A percentile compares a stretch with the other conserved stretches of the same genome.
Evolutionary conservation across 2,888 invertebrate genomes (phyloP).

Genomic region (Galeopsomyia nigrocyanea): DNA sequence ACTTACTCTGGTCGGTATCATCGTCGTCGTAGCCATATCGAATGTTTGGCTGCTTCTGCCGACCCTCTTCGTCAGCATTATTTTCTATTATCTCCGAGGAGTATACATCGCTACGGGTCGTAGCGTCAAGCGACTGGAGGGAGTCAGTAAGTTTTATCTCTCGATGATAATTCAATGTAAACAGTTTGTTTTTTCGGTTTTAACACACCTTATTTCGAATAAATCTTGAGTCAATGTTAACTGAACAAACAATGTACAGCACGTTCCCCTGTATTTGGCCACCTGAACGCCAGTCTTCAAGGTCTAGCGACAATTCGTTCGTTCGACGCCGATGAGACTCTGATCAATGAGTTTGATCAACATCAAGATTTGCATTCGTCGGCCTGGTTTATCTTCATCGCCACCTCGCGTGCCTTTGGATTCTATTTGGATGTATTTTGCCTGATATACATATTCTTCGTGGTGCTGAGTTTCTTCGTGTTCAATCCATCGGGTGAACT

Average conservation of each 20-base stretch:
- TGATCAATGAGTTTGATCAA: slow-evolving; percentile 84
- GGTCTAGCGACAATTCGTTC: slow-evolving; percentile 94
- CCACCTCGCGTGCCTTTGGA: slow-evolving; percentile 92
- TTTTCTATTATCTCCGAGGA: slow-evolving; percentile 82
- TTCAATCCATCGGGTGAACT: slow-evolving; percentile 60
- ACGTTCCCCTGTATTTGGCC: slow-evolving; percentile 95
- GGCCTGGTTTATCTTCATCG: slow-evolving; percentile 92
- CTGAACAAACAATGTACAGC: slow-evolving; percentile 71
- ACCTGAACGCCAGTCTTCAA: slow-evolving; percentile 88
- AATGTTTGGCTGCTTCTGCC: slow-evolving; percentile 83
- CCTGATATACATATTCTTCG: slow-evolving; percentile 85
- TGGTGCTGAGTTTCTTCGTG: slow-evolving; percentile 88
- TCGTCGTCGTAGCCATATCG: slow-evolving; percentile 82
- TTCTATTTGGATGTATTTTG: slow-evolving; percentile 93
- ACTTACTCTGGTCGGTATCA: slow-evolving; percentile 84
- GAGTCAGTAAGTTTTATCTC: slow-evolving; percentile 77
- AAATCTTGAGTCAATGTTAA: background rate
- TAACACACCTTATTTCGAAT: no score
- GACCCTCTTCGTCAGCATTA: slow-evolving; percentile 77
- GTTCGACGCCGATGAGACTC: slow-evolving; percentile 84
- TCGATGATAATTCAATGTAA: no score
- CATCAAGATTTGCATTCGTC: slow-evolving; percentile 91
- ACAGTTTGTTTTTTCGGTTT: no score
- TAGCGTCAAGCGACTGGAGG: slow-evolving; percentile 85
- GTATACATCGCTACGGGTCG: slow-evolving; percentile 86